A percentile compares a stretch with the other conserved stretches of the same genome.
Conservation (phyloP, 2,888 invertebrate genomes). For the Schrankia costaestrigalis region DNA sequence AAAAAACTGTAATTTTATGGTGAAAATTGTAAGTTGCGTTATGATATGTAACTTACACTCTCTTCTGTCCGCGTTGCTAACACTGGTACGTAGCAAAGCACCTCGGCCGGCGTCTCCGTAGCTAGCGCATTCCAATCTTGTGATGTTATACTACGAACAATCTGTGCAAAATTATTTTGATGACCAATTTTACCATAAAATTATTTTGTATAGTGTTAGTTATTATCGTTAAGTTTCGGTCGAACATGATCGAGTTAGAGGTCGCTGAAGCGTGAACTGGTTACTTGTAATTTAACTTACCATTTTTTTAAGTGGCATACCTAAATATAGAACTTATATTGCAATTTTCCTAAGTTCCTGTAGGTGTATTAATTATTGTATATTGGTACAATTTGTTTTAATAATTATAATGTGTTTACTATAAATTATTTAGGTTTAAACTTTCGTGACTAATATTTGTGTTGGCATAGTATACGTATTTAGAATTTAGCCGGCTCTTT, state of each 20-base stretch:
- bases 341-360: conserved; percentile 81
- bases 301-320: conserved; percentile 76
- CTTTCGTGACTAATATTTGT: conserved; percentile 60
- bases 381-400: conserved; percentile 79
- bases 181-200: conserved; percentile 62
- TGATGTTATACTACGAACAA: conserved; percentile 33
- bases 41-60: conserved; percentile 73
- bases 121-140: conserved; percentile 73
- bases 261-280: conserved; percentile 45
- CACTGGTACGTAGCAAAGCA: conserved; percentile 20
- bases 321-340: conserved; percentile 79
- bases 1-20: conserved; percentile 74
- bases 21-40: conserved; percentile 82
- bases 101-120: conserved; percentile 41
- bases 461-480: conserved; percentile 58
- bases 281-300: conserved; percentile 58
- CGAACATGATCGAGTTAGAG: conserved; percentile 39
- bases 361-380: conserved; percentile 78
- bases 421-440: conserved; percentile 75
- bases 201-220: conserved; percentile 59
- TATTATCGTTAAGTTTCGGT: conserved; percentile 55
- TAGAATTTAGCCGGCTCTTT: conserved; percentile 20
- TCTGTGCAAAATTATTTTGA: conserved; percentile 58
- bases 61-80: conserved; percentile 28
- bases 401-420: conserved; percentile 73